phyloP scores from a whole-genome alignment of 2,113 vertebrate genomes.

The Dromas ardeola region DNA sequence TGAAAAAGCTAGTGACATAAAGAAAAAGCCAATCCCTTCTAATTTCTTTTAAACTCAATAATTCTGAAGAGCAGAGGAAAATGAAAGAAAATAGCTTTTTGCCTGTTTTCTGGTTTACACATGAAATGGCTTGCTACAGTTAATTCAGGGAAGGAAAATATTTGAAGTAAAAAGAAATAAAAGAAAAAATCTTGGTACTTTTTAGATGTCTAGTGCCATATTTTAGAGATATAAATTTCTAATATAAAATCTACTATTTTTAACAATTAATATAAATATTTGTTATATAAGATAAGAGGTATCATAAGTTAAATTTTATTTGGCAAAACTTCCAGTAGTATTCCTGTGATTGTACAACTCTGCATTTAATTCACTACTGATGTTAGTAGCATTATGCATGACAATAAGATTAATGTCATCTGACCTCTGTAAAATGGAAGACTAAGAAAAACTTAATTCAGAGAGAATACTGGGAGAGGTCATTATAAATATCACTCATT shows the following conservation, averaged over 20 bases:
- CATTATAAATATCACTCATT: neutral
- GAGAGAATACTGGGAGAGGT: neutral
- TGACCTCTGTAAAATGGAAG: neutral
- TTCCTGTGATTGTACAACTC: neutral
- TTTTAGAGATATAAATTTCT: neutral
- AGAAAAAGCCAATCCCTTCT: neutral
- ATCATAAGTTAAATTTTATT: neutral
- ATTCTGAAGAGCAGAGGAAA: neutral
- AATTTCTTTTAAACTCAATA: neutral
- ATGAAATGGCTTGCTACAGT: neutral
- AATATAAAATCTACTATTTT: neutral
- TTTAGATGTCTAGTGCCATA: neutral
- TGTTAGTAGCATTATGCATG: neutral
- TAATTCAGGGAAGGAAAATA: neutral
- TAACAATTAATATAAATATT: neutral
- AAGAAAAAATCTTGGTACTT: neutral
- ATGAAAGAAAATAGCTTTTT: neutral
- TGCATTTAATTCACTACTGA: neutral
- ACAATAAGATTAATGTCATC: neutral
- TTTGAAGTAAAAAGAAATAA: neutral
- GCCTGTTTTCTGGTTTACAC: neutral
- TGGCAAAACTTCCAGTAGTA: neutral
- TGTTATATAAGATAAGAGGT: neutral
- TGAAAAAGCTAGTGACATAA: neutral
- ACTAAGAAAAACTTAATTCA: neutral